phyloP scores from a whole-genome alignment of 2,797 vertebrate genomes.

The Rallus crepitans region DNA sequence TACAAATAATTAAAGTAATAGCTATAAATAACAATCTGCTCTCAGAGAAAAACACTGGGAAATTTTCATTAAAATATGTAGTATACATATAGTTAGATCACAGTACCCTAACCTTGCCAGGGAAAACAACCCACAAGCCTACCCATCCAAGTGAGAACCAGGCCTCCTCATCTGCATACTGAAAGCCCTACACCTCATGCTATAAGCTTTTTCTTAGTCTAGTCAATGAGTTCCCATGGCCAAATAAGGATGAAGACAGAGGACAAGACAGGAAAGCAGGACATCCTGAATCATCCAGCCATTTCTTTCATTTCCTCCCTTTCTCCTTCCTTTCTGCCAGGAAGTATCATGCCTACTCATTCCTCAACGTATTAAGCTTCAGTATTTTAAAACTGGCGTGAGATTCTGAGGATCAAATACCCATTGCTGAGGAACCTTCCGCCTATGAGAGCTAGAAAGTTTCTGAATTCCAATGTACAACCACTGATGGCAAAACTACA shows the following conservation, averaged over 20 bases:
- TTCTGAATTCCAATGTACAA: not conserved
- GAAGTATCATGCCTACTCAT: not conserved
- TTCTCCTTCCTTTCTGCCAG: conserved; percentile 29
- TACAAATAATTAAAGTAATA: not conserved
- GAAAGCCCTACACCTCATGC: not conserved
- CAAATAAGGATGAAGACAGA: conserved; percentile 39
- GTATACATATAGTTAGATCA: not conserved
- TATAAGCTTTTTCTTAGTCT: not conserved
- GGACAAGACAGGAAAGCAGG: conserved; percentile 16
- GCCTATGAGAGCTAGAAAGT: not conserved
- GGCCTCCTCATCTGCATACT: not conserved
- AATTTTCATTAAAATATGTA: not conserved
- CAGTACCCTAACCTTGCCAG: too few species aligned
- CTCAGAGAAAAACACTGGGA: not conserved
- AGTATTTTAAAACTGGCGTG: not conserved
- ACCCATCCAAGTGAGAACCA: not conserved
- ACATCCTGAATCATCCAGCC: conserved; percentile 16
- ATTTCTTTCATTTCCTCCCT: conserved; percentile 28
- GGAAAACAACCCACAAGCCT: too few species aligned
- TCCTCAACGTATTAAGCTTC: not conserved
- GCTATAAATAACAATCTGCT: not conserved
- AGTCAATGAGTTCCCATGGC: not conserved
- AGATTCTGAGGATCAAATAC: not conserved
- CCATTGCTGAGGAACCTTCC: not conserved
- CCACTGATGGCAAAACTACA: not conserved